These are phyloP conservation scores for Caenorhabditis macrosperma DNA, from an alignment of 2,888 invertebrate genomes.

Conservation along the genomic window DNA sequence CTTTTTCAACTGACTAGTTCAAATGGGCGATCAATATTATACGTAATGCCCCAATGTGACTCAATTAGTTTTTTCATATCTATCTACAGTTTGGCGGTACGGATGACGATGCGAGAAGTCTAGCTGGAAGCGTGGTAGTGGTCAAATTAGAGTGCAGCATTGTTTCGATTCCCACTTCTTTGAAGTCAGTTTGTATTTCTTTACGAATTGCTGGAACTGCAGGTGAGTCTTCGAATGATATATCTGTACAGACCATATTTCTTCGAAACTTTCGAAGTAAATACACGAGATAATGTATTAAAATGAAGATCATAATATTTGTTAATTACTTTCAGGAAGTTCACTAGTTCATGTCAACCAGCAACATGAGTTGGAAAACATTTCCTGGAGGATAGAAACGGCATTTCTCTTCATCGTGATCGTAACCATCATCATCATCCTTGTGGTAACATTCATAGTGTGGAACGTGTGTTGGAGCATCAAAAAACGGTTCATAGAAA, in stretches of 20 bases:
- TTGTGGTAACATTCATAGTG: slow-evolving; percentile 48
- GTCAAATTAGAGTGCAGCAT: slow-evolving; percentile 52
- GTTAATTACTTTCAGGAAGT: slow-evolving; percentile 5
- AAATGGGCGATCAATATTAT: slow-evolving; percentile 36
- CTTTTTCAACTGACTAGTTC: slow-evolving; percentile 50
- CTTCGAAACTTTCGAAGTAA: too few species aligned
- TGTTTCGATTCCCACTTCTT: not conserved
- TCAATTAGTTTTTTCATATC: not conserved
- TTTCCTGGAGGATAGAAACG: slow-evolving; percentile 41
- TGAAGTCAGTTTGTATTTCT: slow-evolving; percentile 26
- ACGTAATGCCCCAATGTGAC: slow-evolving; percentile 31
- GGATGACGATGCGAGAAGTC: slow-evolving; percentile 47
- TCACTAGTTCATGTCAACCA: not conserved
- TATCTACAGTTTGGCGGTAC: slow-evolving; percentile 61
- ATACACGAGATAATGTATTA: too few species aligned
- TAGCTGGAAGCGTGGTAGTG: slow-evolving; percentile 58
- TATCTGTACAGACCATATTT: too few species aligned
- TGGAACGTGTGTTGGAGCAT: slow-evolving; percentile 64
- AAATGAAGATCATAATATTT: too few species aligned
- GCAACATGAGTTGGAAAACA: slow-evolving; percentile 7
- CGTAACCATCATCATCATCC: slow-evolving; percentile 2
- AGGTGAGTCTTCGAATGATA: slow-evolving; percentile 19
- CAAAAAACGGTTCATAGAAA: slow-evolving; percentile 42
- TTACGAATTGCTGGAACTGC: slow-evolving; percentile 45
- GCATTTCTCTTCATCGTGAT: slow-evolving; percentile 15